Percentiles rank a stretch among this genome's conserved stretches.
phyloP scores from a whole-genome alignment of 2,113 vertebrate genomes.

The Amblyornis subalaris region DNA sequence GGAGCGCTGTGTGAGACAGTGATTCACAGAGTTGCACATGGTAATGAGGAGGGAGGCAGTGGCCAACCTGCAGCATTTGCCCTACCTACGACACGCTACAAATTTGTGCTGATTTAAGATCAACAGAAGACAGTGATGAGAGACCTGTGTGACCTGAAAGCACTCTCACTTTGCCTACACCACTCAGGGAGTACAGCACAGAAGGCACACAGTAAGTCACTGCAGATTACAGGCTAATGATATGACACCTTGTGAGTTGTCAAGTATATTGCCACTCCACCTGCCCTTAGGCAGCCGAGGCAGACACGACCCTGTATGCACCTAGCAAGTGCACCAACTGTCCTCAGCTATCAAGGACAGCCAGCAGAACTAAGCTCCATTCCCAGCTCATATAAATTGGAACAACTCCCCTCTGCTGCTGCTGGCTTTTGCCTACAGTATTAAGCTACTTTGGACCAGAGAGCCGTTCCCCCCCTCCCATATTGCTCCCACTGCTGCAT shows the following conservation, averaged over 20 bases:
- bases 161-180: background rate
- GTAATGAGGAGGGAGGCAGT: background rate
- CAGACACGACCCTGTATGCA: background rate
- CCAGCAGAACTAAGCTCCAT: background rate
- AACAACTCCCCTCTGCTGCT: background rate
- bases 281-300: conserved; percentile 13
- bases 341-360: conserved; percentile 16
- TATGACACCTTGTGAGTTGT: conserved; percentile 6
- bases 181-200: background rate
- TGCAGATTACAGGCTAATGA: conserved; percentile 31
- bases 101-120: background rate
- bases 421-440: conserved; percentile 24
- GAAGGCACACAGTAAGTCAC: background rate
- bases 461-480: background rate
- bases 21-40: background rate
- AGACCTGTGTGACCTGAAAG: background rate
- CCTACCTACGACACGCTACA: background rate
- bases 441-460: conserved; percentile 39
- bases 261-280: background rate
- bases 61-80: background rate
- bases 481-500: conserved; percentile 12
- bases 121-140: background rate
- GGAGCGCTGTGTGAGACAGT: background rate
- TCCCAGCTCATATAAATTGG: background rate
- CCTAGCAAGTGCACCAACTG: background rate